These are phyloP conservation scores for Morpho helenor DNA, from an alignment of 2,888 invertebrate genomes.

Conservation along the genomic window DNA sequence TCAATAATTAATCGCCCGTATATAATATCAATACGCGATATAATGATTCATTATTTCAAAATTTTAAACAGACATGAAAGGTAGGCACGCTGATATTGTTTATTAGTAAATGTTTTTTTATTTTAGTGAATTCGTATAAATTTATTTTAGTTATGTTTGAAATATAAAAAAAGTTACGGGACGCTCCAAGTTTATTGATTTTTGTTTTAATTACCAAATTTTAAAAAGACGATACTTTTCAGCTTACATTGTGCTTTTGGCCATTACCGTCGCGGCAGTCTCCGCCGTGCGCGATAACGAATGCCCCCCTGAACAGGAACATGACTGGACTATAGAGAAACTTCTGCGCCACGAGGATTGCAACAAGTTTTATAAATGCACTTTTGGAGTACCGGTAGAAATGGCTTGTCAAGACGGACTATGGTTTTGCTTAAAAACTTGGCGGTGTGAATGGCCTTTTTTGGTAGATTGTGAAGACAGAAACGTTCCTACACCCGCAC, in stretches of 20 bases:
- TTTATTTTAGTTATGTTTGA: no score
- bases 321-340: constrained; percentile 57
- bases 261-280: constrained; percentile 33
- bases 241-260: constrained; percentile 22
- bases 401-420: constrained; percentile 73
- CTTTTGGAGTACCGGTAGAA: constrained; percentile 80
- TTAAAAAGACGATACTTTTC: background rate
- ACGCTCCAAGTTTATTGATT: no score
- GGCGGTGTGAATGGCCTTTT: constrained; percentile 80
- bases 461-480: constrained; percentile 80
- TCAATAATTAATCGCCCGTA: constrained; percentile 12
- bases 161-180: no score
- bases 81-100: constrained; percentile 10
- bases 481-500: constrained; percentile 37
- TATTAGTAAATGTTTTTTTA: no score
- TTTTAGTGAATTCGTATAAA: no score
- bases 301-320: constrained; percentile 52
- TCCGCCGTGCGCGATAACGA: constrained; percentile 34
- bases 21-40: constrained; percentile 10
- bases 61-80: constrained; percentile 27
- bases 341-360: constrained; percentile 79
- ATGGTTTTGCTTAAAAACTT: constrained; percentile 73
- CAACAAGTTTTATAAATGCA: constrained; percentile 83
- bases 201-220: background rate
- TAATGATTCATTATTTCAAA: constrained; percentile 3